These are phyloP conservation scores for Zophobas morio DNA, from an alignment of 1,140 invertebrate genomes.

Conservation along the genomic window DNA sequence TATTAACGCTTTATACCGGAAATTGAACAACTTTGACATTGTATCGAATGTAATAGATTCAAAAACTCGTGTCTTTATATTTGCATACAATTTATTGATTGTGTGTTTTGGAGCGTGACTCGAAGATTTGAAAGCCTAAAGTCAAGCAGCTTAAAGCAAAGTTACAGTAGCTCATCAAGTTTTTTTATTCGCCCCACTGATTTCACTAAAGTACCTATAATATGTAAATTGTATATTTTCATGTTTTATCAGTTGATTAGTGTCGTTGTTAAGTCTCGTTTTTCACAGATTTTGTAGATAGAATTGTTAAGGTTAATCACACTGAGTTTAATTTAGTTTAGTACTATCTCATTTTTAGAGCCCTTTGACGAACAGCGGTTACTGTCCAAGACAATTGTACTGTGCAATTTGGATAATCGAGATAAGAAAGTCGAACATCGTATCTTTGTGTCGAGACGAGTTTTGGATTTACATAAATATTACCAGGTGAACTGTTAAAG, in stretches of 20 bases:
- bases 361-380: conserved; percentile 18
- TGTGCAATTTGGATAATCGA: conserved; percentile 24
- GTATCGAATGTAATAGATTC: too few relatives aligned
- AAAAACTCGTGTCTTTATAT: not conserved
- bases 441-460: conserved; percentile 7
- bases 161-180: too few relatives aligned
- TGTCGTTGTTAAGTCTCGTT: conserved; percentile 36
- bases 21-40: too few relatives aligned
- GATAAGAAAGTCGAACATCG: conserved; percentile 16
- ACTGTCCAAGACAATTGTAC: conserved; percentile 7
- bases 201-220: not conserved
- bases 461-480: conserved; percentile 43
- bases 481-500: conserved; percentile 14
- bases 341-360: conserved; percentile 12
- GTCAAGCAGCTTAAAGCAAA: too few relatives aligned
- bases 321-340: conserved; percentile 20
- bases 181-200: too few relatives aligned
- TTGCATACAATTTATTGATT: not conserved
- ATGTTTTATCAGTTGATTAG: conserved; percentile 35
- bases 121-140: too few relatives aligned
- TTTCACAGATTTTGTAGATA: conserved; percentile 40
- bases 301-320: conserved; percentile 42
- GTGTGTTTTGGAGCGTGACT: not conserved
- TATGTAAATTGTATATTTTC: conserved; percentile 36
- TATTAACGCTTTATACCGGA: too few relatives aligned